A percentile compares a stretch with the other conserved stretches of the same genome.
Conservation (phyloP, 2,888 invertebrate genomes). For the Gisinianus flammeolus region DNA sequence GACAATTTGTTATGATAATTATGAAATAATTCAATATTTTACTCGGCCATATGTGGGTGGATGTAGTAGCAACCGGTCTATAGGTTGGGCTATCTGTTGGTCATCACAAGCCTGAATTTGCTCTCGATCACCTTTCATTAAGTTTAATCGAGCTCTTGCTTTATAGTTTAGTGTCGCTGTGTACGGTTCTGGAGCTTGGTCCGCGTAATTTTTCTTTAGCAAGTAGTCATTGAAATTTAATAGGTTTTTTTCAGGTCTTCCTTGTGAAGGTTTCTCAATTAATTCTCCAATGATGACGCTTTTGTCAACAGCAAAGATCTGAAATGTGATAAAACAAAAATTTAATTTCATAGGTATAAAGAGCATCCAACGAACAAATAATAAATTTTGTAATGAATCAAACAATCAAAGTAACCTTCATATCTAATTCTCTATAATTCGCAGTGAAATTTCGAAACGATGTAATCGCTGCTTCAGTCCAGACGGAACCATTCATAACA, state of each 20-base stretch:
- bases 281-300: constrained; percentile 75
- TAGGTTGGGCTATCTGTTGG: constrained; percentile 47
- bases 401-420: constrained; percentile 2
- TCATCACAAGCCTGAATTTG: constrained; percentile 43
- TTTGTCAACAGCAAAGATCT: constrained; percentile 78
- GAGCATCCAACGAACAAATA: neutral
- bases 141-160: constrained; percentile 29
- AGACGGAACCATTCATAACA: constrained; percentile 51
- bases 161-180: constrained; percentile 68
- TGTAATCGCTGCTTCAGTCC: constrained; percentile 45
- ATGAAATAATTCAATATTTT: neutral
- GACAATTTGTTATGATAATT: neutral
- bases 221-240: constrained; percentile 61
- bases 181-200: constrained; percentile 75
- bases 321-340: constrained; percentile 38
- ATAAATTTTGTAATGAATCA: neutral
- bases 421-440: neutral
- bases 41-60: constrained; percentile 40
- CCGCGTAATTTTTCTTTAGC: constrained; percentile 69
- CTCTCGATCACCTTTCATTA: constrained; percentile 36
- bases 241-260: neutral
- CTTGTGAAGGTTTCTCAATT: constrained; percentile 58
- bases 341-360: neutral
- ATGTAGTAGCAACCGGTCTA: constrained; percentile 46
- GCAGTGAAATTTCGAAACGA: constrained; percentile 44